Percentiles rank a stretch among this genome's conserved stretches.
phyloP scores from a whole-genome alignment of 2,888 invertebrate species.

The Ecliptopera silaceata region DNA sequence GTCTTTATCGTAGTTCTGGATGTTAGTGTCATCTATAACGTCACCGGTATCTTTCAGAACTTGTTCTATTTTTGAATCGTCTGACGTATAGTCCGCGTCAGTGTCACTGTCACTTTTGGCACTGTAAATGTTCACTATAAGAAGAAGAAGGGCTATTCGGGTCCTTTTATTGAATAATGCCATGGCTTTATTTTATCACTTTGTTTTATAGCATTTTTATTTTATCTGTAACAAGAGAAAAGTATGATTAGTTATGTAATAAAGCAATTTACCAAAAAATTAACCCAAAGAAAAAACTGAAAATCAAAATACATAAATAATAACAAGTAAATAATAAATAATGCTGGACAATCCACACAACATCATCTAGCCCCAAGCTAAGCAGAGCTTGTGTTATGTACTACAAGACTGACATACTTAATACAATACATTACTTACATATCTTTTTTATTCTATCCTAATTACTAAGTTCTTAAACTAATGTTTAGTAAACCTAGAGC shows the following conservation, averaged over 20 bases:
- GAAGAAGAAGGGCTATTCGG: constrained; percentile 31
- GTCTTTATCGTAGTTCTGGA: constrained; percentile 30
- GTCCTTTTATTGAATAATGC: constrained; percentile 30
- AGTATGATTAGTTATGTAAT: not conserved
- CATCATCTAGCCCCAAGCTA: no score
- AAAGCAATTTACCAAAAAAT: no score
- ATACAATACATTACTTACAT: no score
- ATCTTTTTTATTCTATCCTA: no score
- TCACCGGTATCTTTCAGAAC: constrained; percentile 29
- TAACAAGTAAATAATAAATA: no score
- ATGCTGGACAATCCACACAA: no score
- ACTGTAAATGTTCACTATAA: constrained; percentile 23
- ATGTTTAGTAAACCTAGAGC: no score
- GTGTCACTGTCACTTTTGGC: constrained; percentile 28
- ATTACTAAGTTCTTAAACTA: no score
- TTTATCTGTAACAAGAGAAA: constrained; percentile 27
- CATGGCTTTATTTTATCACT: constrained; percentile 35
- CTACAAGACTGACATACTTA: no score
- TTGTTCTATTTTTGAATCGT: constrained; percentile 32
- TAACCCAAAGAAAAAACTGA: no score
- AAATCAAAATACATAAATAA: no score
- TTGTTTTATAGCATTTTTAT: constrained; percentile 18
- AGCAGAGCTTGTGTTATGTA: no score
- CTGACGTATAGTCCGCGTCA: constrained; percentile 31
- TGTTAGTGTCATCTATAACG: constrained; percentile 32